phyloP scores from a whole-genome alignment of 2,113 vertebrate genomes.

The Pomatorhinus ruficollis region DNA sequence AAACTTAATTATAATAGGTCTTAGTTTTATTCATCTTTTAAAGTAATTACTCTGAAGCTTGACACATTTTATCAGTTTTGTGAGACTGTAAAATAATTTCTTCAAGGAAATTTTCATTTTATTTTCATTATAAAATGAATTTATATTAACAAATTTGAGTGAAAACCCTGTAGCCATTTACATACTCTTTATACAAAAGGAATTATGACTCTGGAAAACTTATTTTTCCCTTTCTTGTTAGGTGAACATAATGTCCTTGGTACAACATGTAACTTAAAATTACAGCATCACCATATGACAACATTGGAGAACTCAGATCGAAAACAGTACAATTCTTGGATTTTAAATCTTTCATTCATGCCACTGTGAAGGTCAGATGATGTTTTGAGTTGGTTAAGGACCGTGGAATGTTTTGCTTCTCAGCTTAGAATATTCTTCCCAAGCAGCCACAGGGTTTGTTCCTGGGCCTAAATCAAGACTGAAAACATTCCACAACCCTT shows the following conservation, averaged over 20 bases:
- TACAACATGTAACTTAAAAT: neutral
- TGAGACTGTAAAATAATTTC: neutral
- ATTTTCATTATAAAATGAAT: neutral
- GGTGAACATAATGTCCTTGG: neutral
- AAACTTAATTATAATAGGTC: neutral
- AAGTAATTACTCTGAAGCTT: neutral
- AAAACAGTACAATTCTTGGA: neutral
- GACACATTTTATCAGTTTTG: neutral
- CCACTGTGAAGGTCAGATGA: slow-evolving; percentile 50
- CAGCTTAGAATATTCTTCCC: slow-evolving; percentile 64
- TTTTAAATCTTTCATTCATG: slow-evolving; percentile 62
- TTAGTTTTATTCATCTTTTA: neutral
- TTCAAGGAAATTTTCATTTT: neutral
- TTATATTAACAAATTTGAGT: neutral
- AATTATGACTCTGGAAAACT: neutral
- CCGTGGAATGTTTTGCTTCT: slow-evolving; percentile 46
- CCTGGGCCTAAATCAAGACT: slow-evolving; percentile 47
- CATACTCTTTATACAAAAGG: neutral
- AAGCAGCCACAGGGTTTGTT: slow-evolving; percentile 23
- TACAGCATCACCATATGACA: neutral
- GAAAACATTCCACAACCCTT: slow-evolving; percentile 53
- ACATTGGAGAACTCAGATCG: neutral
- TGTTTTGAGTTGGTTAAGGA: slow-evolving; percentile 16
- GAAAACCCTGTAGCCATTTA: neutral
- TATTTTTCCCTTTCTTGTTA: neutral